Conservation (phyloP, 2,888 invertebrate genomes). For the Yponomeuta cagnagella region DNA sequence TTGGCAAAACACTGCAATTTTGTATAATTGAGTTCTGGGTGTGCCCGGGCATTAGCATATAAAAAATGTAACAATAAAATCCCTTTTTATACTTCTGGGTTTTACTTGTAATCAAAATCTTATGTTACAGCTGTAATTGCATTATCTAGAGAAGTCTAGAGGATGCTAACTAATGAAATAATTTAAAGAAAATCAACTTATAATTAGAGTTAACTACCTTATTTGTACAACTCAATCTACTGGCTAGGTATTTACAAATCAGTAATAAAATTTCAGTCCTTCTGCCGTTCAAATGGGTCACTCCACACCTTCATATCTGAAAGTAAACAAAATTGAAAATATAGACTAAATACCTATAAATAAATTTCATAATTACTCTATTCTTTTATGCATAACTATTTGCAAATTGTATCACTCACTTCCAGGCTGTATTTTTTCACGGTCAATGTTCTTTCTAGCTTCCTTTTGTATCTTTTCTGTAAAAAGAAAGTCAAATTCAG, state of each 20-base stretch:
- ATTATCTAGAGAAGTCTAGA: background rate
- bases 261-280: conserved; percentile 24
- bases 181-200: background rate
- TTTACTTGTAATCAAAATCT: conserved; percentile 18
- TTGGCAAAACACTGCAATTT: conserved; percentile 44
- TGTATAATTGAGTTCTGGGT: conserved; percentile 39
- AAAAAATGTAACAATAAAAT: conserved; percentile 58
- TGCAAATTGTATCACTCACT: conserved; percentile 52
- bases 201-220: conserved; percentile 19
- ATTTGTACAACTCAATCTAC: conserved; percentile 31
- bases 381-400: no score
- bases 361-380: background rate
- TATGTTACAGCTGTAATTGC: background rate
- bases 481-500: background rate
- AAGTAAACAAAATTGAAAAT: conserved; percentile 28
- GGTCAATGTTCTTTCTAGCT: conserved; percentile 66
- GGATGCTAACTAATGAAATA: background rate
- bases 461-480: conserved; percentile 72
- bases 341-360: background rate
- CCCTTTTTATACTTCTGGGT: conserved; percentile 33
- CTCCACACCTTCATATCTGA: conserved; percentile 78
- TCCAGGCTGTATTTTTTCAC: conserved; percentile 78
- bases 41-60: conserved; percentile 34
- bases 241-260: conserved; percentile 18
- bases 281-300: conserved; percentile 74